Conservation (phyloP, 2,888 invertebrate species). For the Selenia dentaria region DNA sequence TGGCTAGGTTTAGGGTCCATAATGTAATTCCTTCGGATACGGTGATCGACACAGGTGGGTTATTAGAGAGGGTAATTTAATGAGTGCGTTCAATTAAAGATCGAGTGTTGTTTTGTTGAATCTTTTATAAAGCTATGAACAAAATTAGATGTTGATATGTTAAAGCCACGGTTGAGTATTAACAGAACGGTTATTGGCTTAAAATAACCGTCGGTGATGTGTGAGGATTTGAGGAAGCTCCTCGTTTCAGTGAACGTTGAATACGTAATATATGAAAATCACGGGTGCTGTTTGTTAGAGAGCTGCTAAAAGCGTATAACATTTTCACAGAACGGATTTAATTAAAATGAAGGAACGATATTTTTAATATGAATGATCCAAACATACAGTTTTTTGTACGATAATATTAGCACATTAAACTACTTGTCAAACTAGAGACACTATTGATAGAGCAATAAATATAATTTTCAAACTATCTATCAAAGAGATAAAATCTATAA, state of each 20-base stretch:
- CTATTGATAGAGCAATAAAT: conserved; percentile 15
- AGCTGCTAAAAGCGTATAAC: conserved; percentile 8
- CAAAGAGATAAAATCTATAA: conserved; percentile 8
- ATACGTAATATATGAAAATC: conserved; percentile 28
- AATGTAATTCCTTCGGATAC: conserved; percentile 50
- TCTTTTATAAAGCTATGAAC: conserved; percentile 29
- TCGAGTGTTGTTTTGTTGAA: conserved; percentile 18
- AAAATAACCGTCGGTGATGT: conserved; percentile 23
- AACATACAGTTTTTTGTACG: not conserved
- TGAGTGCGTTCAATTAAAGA: conserved; percentile 22
- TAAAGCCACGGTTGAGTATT: conserved; percentile 21
- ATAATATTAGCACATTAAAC: not conserved
- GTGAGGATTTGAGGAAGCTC: conserved; percentile 24
- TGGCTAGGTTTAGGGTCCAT: conserved; percentile 54
- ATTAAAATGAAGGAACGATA: conserved; percentile 8
- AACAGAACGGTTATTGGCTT: conserved; percentile 26
- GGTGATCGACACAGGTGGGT: conserved; percentile 33
- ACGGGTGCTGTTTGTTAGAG: conserved; percentile 20
- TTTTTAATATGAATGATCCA: not conserved
- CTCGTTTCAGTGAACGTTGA: conserved; percentile 20
- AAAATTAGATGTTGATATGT: conserved; percentile 25
- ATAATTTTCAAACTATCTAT: conserved; percentile 13
- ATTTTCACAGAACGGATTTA: conserved; percentile 3
- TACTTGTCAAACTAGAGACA: not conserved
- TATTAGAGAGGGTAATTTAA: conserved; percentile 21